Percentiles rank a stretch among this genome's conserved stretches.
Evolutionary conservation across 1,140 invertebrate genomes (phyloP).

Genomic region (Eufriesea mexicana): DNA sequence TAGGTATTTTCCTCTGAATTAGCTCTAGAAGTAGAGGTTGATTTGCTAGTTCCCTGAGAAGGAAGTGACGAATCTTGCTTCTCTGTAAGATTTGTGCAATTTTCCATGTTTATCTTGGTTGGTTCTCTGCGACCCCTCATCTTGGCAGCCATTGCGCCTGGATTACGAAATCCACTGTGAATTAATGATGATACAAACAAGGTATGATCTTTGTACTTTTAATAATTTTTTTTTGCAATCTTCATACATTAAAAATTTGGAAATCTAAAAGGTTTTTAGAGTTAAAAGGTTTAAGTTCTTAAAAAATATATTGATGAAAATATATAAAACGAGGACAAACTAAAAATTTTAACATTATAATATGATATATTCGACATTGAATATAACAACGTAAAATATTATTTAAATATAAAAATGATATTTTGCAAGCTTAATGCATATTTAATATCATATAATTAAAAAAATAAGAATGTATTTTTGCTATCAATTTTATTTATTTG

Average conservation of each 20-base stretch:
- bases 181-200: slow-evolving; percentile 49
- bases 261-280: neutral
- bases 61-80: slow-evolving; percentile 71
- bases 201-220: slow-evolving; percentile 24
- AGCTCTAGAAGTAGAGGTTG: slow-evolving; percentile 73
- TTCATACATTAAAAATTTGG: slow-evolving; percentile 11
- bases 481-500: neutral
- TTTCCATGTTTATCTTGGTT: slow-evolving; percentile 86
- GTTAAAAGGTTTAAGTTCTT: neutral
- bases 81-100: slow-evolving; percentile 83
- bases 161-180: slow-evolving; percentile 39
- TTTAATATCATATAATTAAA: neutral
- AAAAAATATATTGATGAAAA: neutral
- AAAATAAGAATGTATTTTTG: neutral
- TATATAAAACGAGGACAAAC: neutral
- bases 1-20: slow-evolving; percentile 79
- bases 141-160: slow-evolving; percentile 77
- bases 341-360: too few species aligned
- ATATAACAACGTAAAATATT: neutral
- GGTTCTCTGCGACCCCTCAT: slow-evolving; percentile 84
- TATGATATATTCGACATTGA: neutral
- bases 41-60: slow-evolving; percentile 72
- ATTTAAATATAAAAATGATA: neutral
- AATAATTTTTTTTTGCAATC: neutral
- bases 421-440: neutral